A percentile compares a stretch with the other conserved stretches of the same genome.
These are phyloP conservation scores for Margarornis squamiger DNA, from an alignment of 2,797 vertebrate species.

Conservation along the genomic window DNA sequence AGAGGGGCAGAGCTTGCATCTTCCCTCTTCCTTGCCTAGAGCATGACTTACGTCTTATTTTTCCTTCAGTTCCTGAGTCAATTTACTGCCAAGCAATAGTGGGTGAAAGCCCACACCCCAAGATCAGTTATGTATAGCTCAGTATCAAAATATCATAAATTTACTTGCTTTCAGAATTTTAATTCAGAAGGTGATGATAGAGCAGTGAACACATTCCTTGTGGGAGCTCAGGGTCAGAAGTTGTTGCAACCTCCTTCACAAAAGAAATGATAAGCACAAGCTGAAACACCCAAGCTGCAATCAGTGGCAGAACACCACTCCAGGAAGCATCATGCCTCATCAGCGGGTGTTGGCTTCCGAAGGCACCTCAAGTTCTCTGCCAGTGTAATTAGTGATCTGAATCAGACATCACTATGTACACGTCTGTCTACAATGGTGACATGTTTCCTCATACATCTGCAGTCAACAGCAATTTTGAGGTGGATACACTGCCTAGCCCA, in stretches of 20 bases:
- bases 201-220: not conserved
- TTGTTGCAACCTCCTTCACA: not conserved
- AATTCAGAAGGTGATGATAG: not conserved
- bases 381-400: slow-evolving; percentile 48
- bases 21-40: not conserved
- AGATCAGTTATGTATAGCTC: not conserved
- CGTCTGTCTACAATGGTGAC: not conserved
- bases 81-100: not conserved
- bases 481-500: slow-evolving; percentile 8
- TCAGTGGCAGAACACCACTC: not conserved
- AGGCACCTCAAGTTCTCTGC: not conserved
- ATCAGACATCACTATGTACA: slow-evolving; percentile 25
- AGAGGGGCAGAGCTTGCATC: not conserved
- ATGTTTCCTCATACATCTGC: not conserved
- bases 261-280: not conserved
- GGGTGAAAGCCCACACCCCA: not conserved
- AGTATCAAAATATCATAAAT: rapidly evolving
- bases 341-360: not conserved
- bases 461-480: slow-evolving; percentile 29
- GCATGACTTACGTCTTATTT: not conserved
- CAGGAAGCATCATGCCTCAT: not conserved
- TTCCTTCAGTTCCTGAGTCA: not conserved
- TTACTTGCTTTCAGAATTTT: not conserved
- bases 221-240: not conserved
- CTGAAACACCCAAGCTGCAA: not conserved